These are phyloP conservation scores for Meloidogyne exigua DNA, from an alignment of 1,140 invertebrate genomes.

Conservation along the genomic window DNA sequence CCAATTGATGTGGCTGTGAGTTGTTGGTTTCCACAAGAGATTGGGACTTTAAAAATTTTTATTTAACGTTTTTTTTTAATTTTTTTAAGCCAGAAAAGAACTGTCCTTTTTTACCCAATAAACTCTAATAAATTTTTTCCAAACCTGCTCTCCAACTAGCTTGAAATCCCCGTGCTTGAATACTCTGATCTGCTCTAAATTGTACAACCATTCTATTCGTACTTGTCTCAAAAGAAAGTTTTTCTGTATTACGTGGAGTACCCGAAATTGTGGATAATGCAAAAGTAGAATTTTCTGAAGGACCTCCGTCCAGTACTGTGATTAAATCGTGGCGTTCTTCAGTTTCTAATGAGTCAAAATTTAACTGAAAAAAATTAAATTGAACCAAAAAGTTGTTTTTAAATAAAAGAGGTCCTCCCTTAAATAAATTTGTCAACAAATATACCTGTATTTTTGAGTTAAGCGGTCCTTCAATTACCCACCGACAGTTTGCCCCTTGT, in stretches of 20 bases:
- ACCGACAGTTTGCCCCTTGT: slow-evolving; percentile 86
- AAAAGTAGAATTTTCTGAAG: slow-evolving; percentile 87
- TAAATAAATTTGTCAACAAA: too few relatives aligned
- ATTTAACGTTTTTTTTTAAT: too few relatives aligned
- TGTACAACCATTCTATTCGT: slow-evolving; percentile 97
- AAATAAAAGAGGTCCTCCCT: too few relatives aligned
- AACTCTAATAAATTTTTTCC: too few relatives aligned
- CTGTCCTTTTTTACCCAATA: too few relatives aligned
- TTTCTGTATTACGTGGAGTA: slow-evolving; percentile 75
- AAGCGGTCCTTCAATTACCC: slow-evolving; percentile 91
- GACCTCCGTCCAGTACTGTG: slow-evolving; percentile 86
- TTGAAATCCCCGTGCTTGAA: slow-evolving; percentile 85
- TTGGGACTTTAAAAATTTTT: slow-evolving; percentile 30
- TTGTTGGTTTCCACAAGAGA: slow-evolving; percentile 45
- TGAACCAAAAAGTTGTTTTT: too few relatives aligned
- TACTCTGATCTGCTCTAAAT: slow-evolving; percentile 86
- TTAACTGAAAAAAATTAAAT: slow-evolving; percentile 77
- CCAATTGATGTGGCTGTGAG: slow-evolving; percentile 40
- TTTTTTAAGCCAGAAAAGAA: too few relatives aligned
- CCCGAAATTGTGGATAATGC: slow-evolving; percentile 86
- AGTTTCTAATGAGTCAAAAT: slow-evolving; percentile 83
- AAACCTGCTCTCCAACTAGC: slow-evolving; percentile 68
- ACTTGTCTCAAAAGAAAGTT: slow-evolving; percentile 82
- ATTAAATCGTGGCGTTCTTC: slow-evolving; percentile 93
- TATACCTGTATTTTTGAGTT: slow-evolving; percentile 80